Conservation (phyloP, 2,113 vertebrate genomes). For the Gila orcuttii region DNA sequence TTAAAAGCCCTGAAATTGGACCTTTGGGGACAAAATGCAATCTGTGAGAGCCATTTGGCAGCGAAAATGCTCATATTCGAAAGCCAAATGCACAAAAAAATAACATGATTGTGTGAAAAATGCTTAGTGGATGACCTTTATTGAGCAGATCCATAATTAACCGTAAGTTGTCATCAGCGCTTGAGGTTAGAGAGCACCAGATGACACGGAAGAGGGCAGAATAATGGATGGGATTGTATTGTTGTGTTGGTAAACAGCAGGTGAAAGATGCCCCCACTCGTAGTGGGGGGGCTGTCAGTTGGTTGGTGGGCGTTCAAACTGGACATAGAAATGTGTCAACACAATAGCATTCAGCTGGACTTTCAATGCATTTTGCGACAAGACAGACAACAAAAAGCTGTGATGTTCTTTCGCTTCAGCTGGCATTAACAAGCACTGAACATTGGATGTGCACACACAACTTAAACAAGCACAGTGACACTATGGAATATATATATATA, state of each 20-base stretch:
- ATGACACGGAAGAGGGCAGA: background rate
- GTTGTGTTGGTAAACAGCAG: constrained; percentile 29
- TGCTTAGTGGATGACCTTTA: background rate
- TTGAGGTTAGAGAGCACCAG: background rate
- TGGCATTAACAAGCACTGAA: background rate
- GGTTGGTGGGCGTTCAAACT: constrained; percentile 48
- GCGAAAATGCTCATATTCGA: background rate
- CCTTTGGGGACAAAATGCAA: constrained; percentile 8
- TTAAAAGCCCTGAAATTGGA: background rate
- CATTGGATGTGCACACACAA: background rate
- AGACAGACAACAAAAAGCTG: background rate
- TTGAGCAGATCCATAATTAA: background rate
- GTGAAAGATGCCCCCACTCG: constrained; percentile 18
- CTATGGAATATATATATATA: background rate
- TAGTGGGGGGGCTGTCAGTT: constrained; percentile 39
- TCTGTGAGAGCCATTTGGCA: background rate
- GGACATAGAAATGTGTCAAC: constrained; percentile 53
- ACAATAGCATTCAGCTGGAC: background rate
- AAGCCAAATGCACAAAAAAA: background rate
- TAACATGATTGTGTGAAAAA: background rate
- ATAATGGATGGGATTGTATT: background rate
- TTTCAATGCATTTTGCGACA: background rate
- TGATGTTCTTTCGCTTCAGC: constrained; percentile 19
- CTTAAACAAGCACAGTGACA: background rate
- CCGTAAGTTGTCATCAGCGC: background rate